phyloP scores from a whole-genome alignment of 1,140 invertebrate genomes.

The Yoshiicerus persimilis region DNA sequence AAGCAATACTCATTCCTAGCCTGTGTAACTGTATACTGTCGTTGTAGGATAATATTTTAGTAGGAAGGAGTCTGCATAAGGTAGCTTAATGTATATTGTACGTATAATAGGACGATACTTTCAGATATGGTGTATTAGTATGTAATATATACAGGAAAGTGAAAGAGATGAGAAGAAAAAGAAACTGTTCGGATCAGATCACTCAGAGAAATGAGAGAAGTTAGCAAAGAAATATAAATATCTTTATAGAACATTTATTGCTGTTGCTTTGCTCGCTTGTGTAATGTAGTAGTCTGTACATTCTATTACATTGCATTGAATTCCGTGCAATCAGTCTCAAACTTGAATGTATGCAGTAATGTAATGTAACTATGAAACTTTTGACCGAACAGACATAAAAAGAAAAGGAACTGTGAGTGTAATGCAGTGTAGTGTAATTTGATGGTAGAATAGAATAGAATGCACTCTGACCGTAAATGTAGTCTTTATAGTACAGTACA shows the following conservation, averaged over 20 bases:
- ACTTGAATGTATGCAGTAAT: conserved; percentile 2
- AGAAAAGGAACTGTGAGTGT: conserved; percentile 18
- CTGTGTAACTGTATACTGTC: background rate
- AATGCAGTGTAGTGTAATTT: conserved; percentile 14
- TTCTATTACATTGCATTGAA: background rate
- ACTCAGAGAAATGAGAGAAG: conserved; percentile 19
- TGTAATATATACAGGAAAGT: background rate
- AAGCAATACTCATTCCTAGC: background rate
- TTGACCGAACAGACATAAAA: conserved; percentile 14
- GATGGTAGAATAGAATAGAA: background rate
- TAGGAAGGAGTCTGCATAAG: background rate
- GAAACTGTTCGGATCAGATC: background rate
- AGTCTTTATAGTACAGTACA: background rate
- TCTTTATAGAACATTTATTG: conserved; percentile 23
- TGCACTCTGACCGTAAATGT: background rate
- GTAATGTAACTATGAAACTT: conserved; percentile 16
- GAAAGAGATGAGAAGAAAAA: background rate
- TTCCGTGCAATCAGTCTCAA: background rate
- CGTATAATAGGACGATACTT: too few species aligned
- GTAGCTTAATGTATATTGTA: background rate
- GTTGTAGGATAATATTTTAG: background rate
- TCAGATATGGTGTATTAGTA: background rate
- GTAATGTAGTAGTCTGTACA: background rate
- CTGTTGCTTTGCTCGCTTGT: background rate
- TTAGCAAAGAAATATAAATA: conserved; percentile 18